These are phyloP conservation scores for Panonychus citri DNA, from an alignment of 1,140 invertebrate genomes.

Conservation along the genomic window DNA sequence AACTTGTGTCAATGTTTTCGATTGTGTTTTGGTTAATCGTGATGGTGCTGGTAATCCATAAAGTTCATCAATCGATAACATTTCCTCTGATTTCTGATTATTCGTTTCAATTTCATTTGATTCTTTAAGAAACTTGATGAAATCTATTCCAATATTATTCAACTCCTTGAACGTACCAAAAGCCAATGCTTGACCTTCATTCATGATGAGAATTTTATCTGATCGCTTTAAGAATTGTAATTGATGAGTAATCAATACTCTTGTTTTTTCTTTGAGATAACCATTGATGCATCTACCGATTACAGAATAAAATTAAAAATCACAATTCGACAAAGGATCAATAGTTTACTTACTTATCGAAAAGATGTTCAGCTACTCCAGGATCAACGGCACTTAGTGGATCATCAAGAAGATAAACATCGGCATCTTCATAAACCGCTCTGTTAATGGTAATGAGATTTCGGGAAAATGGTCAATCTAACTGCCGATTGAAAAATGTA, in stretches of 20 bases:
- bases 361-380: constrained; percentile 21
- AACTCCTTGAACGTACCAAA: constrained; percentile 5
- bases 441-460: neutral
- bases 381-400: constrained; percentile 25
- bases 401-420: constrained; percentile 21
- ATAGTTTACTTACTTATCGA: neutral
- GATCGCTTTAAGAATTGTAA: constrained; percentile 25
- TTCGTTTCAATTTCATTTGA: too few species aligned
- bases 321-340: neutral
- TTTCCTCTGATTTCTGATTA: neutral
- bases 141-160: too few species aligned
- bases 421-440: constrained; percentile 1
- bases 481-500: neutral
- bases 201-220: constrained; percentile 46
- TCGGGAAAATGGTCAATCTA: too few species aligned
- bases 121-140: too few species aligned
- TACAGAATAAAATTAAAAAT: neutral
- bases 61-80: neutral
- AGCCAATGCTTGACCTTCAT: constrained; percentile 30
- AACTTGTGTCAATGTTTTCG: neutral
- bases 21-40: neutral
- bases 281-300: too few species aligned
- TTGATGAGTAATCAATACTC: constrained; percentile 66
- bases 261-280: constrained; percentile 53
- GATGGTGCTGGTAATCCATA: too few species aligned